phyloP scores from a whole-genome alignment of 1,140 invertebrate genomes.

The Harpegnathos saltator region DNA sequence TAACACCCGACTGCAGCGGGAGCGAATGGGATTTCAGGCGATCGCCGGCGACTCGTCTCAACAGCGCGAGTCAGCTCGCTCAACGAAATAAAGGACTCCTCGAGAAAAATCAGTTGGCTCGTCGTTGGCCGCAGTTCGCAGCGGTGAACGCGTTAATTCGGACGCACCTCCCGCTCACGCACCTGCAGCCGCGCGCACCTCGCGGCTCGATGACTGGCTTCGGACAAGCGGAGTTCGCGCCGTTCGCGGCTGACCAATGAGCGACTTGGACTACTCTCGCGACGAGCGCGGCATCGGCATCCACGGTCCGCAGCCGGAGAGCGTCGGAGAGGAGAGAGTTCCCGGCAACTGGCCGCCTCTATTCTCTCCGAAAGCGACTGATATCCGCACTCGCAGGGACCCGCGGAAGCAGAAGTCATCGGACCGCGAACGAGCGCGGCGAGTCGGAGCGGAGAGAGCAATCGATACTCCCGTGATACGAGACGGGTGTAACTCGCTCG shows the following conservation, averaged over 20 bases:
- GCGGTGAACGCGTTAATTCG: neutral
- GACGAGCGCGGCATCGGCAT: neutral
- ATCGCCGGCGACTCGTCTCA: constrained; percentile 4
- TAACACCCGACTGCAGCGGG: constrained; percentile 67
- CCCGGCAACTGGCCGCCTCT: too few relatives aligned
- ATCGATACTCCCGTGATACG: neutral
- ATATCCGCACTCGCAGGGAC: too few relatives aligned
- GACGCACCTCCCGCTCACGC: too few relatives aligned
- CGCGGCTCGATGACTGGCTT: too few relatives aligned
- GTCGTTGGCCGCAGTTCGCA: neutral
- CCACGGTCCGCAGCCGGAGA: too few relatives aligned
- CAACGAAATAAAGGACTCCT: neutral
- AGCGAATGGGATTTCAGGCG: constrained; percentile 54
- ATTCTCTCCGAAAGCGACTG: too few relatives aligned
- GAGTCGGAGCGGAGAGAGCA: too few relatives aligned
- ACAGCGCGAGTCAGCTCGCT: neutral
- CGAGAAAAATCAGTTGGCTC: neutral
- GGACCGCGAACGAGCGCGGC: too few relatives aligned
- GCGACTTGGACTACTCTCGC: constrained; percentile 45
- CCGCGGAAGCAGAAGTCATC: too few relatives aligned
- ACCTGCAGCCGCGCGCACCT: neutral
- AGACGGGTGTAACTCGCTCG: neutral
- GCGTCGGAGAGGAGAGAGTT: too few relatives aligned
- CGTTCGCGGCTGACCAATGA: constrained; percentile 47
- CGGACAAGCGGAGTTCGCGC: too few relatives aligned